phyloP scores from a whole-genome alignment of 2,888 invertebrate genomes.

The Melieria picta region DNA sequence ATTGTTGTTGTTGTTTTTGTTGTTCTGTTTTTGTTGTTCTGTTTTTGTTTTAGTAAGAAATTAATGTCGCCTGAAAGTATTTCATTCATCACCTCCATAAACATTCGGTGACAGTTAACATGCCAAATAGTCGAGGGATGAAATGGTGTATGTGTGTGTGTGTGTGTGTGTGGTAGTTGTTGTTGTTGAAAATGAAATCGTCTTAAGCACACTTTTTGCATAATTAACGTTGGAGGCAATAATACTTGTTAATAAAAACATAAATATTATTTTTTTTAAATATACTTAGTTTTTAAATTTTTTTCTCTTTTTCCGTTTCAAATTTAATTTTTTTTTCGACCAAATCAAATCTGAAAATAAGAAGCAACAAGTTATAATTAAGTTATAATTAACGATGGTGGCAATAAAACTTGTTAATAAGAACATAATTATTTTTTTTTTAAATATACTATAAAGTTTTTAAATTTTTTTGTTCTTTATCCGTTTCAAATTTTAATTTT shows the following conservation, averaged over 20 bases:
- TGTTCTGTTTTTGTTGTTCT: not conserved
- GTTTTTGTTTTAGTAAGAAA: conserved; percentile 11
- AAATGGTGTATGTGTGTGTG: not conserved
- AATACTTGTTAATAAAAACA: not conserved
- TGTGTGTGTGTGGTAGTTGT: conserved; percentile 5
- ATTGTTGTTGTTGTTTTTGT: not conserved
- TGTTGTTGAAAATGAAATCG: conserved; percentile 1
- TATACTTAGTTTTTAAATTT: no score
- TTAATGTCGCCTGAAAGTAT: conserved; percentile 26
- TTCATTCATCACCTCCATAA: conserved; percentile 33
- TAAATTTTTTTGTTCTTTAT: no score
- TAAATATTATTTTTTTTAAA: not conserved
- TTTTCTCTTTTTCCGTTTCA: no score
- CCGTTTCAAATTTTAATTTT: no score
- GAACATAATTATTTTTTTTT: not conserved
- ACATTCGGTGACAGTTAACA: conserved; percentile 28
- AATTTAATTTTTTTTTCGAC: no score
- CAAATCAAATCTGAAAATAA: no score
- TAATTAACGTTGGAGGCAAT: not conserved
- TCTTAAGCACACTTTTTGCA: no score
- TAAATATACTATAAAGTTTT: no score
- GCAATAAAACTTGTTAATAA: not conserved
- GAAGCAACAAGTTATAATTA: no score
- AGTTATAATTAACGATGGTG: not conserved
- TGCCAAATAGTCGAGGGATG: conserved; percentile 11